A percentile compares a stretch with the other conserved stretches of the same genome.
Evolutionary conservation across 2,113 vertebrate genomes (phyloP).

Genomic region (Cyrtonyx montezumae): DNA sequence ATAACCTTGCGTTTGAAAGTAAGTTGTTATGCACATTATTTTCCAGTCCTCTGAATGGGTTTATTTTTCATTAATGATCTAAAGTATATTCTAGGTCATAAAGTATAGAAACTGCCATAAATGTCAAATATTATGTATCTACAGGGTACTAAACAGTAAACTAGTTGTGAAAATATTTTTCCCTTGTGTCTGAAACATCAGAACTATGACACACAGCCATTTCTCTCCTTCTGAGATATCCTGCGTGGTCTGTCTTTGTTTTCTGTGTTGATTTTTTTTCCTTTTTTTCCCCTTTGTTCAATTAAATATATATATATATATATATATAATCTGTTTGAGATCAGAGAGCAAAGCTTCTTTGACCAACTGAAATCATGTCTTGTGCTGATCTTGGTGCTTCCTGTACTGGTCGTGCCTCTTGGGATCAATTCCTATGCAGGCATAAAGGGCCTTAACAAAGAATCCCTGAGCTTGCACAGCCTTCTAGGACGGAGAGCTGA

Average conservation of each 20-base stretch:
- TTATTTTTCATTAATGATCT: constrained; percentile 76
- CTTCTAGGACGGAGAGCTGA: background rate
- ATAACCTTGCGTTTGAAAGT: constrained; percentile 66
- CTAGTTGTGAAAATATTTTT: constrained; percentile 68
- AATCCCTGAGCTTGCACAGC: constrained; percentile 13
- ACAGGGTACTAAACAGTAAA: constrained; percentile 69
- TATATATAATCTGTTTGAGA: constrained; percentile 41
- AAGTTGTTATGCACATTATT: constrained; percentile 63
- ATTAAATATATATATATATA: background rate
- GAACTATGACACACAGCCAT: background rate
- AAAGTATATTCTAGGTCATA: constrained; percentile 70
- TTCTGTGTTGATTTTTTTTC: background rate
- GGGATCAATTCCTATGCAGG: background rate
- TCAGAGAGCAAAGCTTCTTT: constrained; percentile 27
- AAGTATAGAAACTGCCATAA: constrained; percentile 62
- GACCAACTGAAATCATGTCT: background rate
- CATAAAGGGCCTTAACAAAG: background rate
- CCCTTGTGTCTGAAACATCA: constrained; percentile 40
- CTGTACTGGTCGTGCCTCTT: background rate
- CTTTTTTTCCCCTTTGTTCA: background rate
- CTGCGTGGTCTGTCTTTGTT: background rate
- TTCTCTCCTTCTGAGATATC: background rate
- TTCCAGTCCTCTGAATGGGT: constrained; percentile 56
- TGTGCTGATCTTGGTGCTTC: constrained; percentile 28
- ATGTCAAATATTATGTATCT: constrained; percentile 70